A percentile compares a stretch with the other conserved stretches of the same genome.
phyloP scores from a whole-genome alignment of 2,888 invertebrate species.

The Morpho deidamia region DNA sequence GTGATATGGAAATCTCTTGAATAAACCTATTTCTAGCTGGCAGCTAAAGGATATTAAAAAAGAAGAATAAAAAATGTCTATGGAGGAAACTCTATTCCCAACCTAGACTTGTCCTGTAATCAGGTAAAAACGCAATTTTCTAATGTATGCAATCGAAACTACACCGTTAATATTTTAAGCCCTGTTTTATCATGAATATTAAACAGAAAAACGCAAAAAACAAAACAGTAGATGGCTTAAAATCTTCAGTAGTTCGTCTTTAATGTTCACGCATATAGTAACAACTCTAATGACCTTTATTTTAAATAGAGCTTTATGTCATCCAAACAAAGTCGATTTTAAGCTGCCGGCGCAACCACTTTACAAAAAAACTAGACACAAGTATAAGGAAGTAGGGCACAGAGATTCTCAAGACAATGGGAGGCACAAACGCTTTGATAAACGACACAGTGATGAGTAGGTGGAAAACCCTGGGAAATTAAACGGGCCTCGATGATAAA shows the following conservation, averaged over 20 bases:
- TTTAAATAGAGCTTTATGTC: background rate
- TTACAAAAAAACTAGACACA: slow-evolving; percentile 22
- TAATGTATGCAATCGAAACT: no score
- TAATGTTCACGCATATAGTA: slow-evolving; percentile 10
- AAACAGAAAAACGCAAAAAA: no score
- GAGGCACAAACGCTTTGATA: slow-evolving; percentile 47
- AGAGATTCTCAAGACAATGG: slow-evolving; percentile 54
- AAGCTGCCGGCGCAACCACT: background rate
- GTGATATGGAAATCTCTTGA: no score
- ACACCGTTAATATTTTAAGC: no score
- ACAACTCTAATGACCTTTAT: background rate
- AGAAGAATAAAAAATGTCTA: no score
- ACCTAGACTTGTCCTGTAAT: no score
- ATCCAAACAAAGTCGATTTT: background rate
- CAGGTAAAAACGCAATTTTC: no score
- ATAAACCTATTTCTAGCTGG: no score
- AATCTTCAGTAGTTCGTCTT: slow-evolving; percentile 3
- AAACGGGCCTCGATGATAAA: slow-evolving; percentile 53
- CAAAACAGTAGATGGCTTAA: background rate
- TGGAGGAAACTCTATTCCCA: no score
- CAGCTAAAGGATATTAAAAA: no score
- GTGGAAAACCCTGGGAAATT: slow-evolving; percentile 47
- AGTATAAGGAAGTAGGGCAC: slow-evolving; percentile 42
- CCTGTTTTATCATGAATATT: no score
- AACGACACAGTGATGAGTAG: slow-evolving; percentile 59